Base-by-base conservation (phyloP, 2,797 vertebrate genomes). In the Babyrousa celebensis region DNA sequence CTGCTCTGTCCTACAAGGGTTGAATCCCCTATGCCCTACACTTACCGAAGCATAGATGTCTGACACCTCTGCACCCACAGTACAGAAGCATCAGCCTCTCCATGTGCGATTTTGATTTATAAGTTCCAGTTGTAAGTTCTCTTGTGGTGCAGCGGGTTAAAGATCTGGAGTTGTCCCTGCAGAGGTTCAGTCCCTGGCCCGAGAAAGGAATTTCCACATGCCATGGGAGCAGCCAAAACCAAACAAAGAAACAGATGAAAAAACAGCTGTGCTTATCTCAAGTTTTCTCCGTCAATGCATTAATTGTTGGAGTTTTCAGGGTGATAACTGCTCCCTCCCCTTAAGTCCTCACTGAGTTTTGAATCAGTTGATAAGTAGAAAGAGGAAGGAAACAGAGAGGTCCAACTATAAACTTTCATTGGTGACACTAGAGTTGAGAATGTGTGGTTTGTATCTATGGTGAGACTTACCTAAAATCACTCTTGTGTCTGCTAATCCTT, bases 381-480 rank as follows among this genome's bases (percentile, higher is more conserved):
- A n/a, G 77, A 85, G 40, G 21, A 89, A 65, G 63, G 72, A 93
- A 88, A 67, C 5, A 32, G 23, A 54, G 75, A 70, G 48, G 18
- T 67, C 48, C 74, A 74, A 65, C 52, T n/a, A 16, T 36, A 56
- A 32, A 32, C 18, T 78, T 67, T 92, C 68, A 48, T 52, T 54
- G n/a, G n/a, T 68, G 63, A 88, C 32, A 63, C 23, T 87, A 58
- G 32, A 74, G 29, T 93, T 93, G 68, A 89, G n/a, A 89, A 89
- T 60, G 32, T 62, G 23, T 52, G 58, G 52, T 93, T 85, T 68
- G 40, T 32, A 54, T 72, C 36, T 84, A 25, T 54, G 70, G 71
- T 70, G 43, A 78, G 43, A 68, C 36, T 75, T 91, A 29, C 18
- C 23, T 56, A 54, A 65, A 62, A 88, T 70, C 17, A 52, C 16